phyloP scores from a whole-genome alignment of 2,888 invertebrate genomes.

The Myopa tessellatipennis region DNA sequence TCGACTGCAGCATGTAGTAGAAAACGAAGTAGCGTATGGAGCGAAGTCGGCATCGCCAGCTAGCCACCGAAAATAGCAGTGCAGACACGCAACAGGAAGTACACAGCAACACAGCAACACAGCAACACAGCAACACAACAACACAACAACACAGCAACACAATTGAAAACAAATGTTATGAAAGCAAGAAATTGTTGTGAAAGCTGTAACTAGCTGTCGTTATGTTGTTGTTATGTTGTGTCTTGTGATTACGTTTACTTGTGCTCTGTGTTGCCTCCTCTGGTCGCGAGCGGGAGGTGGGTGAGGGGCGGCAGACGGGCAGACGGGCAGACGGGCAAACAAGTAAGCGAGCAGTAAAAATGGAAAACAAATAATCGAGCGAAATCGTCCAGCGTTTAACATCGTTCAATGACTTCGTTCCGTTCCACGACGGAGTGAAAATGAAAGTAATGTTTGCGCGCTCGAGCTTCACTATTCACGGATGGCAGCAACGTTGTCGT shows the following conservation, averaged over 20 bases:
- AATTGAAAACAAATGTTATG: too few relatives aligned
- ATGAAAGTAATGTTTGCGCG: slow-evolving; percentile 23
- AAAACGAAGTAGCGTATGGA: background rate
- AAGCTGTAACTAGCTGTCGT: slow-evolving; percentile 19
- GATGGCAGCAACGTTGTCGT: too few relatives aligned
- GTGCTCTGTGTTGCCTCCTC: background rate
- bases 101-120: background rate
- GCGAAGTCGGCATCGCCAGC: background rate
- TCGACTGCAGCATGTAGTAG: background rate
- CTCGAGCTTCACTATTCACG: background rate
- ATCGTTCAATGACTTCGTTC: slow-evolving; percentile 37
- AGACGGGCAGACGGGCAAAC: background rate
- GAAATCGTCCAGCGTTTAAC: background rate
- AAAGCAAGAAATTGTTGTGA: slow-evolving; percentile 22
- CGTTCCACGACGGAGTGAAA: slow-evolving; percentile 27
- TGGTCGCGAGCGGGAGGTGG: background rate
- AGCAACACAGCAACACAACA: slow-evolving; percentile 3
- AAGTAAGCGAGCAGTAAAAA: background rate
- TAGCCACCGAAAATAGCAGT: background rate
- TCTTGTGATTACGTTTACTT: background rate
- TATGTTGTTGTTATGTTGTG: background rate
- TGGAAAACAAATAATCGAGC: background rate
- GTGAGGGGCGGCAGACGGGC: too few relatives aligned
- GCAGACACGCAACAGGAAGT: slow-evolving; percentile 30
- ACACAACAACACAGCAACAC: background rate